These are phyloP conservation scores for Aurelia coerulea DNA, from an alignment of 30 jellyfish, hydroid and myxozoan genomes.

Conservation along the genomic window DNA sequence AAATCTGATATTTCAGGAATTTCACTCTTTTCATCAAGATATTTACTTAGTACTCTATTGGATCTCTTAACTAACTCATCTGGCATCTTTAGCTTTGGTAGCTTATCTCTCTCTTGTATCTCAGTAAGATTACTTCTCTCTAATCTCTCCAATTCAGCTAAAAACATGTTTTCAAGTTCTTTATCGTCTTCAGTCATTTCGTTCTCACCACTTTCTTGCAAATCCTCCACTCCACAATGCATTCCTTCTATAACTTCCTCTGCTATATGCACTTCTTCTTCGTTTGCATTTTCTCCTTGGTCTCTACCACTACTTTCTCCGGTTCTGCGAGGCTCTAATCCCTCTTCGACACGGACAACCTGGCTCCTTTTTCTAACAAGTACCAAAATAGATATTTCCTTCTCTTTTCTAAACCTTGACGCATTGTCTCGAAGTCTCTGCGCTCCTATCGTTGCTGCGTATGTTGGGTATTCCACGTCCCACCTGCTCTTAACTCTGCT, in stretches of 20 bases:
- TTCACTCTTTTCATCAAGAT: conserved; percentile 6
- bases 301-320: conserved; percentile 1
- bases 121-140: background rate
- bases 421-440: conserved; percentile 21
- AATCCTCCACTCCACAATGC: background rate
- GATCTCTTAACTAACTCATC: conserved; percentile 15
- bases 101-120: conserved; percentile 20
- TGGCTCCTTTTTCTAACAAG: background rate
- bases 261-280: conserved; percentile 2
- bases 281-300: conserved; percentile 9
- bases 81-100: conserved; percentile 6
- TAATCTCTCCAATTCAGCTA: conserved; percentile 19
- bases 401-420: conserved; percentile 12
- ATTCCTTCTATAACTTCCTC: conserved; percentile 12
- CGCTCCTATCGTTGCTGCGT: conserved; percentile 8
- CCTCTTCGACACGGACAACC: conserved; percentile 11
- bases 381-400: conserved; percentile 2
- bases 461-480: conserved; percentile 20
- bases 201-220: background rate
- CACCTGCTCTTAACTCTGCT: conserved; percentile 10
- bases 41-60: background rate
- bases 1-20: conserved; percentile 8
- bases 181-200: conserved; percentile 8
- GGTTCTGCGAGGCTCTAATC: conserved; percentile 3
- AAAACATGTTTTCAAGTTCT: conserved; percentile 7